phyloP scores from a whole-genome alignment of 2,113 vertebrate genomes.

The Anarhynchus alexandrinus region DNA sequence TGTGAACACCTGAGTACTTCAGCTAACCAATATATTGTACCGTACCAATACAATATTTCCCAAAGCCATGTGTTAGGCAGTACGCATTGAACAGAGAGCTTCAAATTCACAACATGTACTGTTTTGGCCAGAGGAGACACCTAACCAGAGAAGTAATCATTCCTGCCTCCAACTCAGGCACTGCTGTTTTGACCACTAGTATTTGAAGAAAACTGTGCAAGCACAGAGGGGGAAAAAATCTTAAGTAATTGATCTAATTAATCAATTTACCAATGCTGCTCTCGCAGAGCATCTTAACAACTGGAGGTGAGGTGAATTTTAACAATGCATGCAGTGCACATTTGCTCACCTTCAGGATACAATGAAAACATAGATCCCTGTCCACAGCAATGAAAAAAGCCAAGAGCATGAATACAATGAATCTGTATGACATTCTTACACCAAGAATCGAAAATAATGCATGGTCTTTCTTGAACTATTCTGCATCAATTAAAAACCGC shows the following conservation, averaged over 20 bases:
- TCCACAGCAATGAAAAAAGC: background rate
- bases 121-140: background rate
- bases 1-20: background rate
- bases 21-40: background rate
- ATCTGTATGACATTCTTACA: background rate
- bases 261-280: constrained; percentile 13
- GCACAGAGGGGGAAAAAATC: background rate
- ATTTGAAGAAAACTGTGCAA: background rate
- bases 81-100: background rate
- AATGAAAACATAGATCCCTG: background rate
- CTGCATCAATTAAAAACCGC: background rate
- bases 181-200: background rate
- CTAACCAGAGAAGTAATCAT: background rate
- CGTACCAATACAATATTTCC: background rate
- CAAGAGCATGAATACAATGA: background rate
- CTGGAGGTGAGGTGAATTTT: background rate
- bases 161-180: background rate
- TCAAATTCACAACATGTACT: background rate
- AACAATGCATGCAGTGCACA: background rate
- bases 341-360: background rate
- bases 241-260: constrained; percentile 29
- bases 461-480: background rate
- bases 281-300: background rate
- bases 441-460: background rate
- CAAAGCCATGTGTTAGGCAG: background rate